phyloP scores from a whole-genome alignment of 2,797 vertebrate genomes.

The Eptatretus atami region DNA sequence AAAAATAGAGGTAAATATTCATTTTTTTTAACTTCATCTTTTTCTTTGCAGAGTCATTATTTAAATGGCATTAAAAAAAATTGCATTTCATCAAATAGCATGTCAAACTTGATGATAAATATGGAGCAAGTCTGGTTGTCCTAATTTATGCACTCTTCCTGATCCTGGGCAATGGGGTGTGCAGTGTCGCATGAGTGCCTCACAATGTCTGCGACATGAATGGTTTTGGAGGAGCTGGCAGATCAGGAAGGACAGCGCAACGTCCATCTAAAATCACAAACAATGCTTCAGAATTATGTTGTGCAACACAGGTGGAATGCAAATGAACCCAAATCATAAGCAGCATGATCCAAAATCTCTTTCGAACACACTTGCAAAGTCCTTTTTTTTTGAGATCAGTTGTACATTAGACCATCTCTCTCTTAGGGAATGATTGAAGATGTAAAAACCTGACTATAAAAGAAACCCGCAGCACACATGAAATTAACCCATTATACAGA shows the following conservation, averaged over 20 bases:
- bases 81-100: background rate
- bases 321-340: background rate
- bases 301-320: constrained; percentile 49
- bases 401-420: too few relatives aligned
- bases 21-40: too few relatives aligned
- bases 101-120: background rate
- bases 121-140: background rate
- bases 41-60: too few relatives aligned
- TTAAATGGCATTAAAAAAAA: too few relatives aligned
- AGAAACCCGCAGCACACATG: too few relatives aligned
- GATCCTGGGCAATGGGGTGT: background rate
- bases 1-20: too few relatives aligned
- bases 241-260: constrained; percentile 22
- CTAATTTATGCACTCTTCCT: background rate
- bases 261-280: constrained; percentile 30
- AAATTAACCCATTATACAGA: too few relatives aligned
- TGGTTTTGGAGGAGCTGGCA: constrained; percentile 26
- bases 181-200: constrained; percentile 32
- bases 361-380: too few relatives aligned
- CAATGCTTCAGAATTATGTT: constrained; percentile 32
- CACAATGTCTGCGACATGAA: constrained; percentile 35
- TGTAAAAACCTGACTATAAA: too few relatives aligned
- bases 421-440: too few relatives aligned
- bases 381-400: too few relatives aligned
- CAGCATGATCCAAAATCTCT: too few relatives aligned